Evolutionary conservation across 2,113 vertebrate species (phyloP), one percentile per base, ranked within the genome.

Genomic region (Melanocharis versteri): DNA sequence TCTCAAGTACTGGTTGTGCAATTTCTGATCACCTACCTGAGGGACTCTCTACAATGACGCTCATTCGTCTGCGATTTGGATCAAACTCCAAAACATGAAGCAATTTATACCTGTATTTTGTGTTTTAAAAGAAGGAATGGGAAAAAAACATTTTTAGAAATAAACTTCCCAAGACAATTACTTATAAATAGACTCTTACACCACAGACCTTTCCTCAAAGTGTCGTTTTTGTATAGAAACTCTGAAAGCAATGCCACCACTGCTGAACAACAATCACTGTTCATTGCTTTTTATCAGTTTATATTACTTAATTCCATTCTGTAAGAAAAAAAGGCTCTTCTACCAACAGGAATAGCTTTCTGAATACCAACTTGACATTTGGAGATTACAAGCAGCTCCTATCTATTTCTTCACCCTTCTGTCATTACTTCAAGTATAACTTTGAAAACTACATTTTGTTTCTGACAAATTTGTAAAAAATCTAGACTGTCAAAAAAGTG

Each of bases 61-160:
- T 99, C 99, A 99, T 99, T 90, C 99, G 98, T 75, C 99, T 98
- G 90, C 99, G 98, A 95, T 99, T 97, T 58, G 99, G 98, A 97
- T 99, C 99, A 91, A 99, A 99, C 97, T 99, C 99, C 77, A 99
- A 97, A 53, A 99, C 96, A 71, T 99, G 99, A 73, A 99, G 99
- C 42, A 99, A 97, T 97, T 98, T 99, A 96, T 98, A 99, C 87
- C 99, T 99, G 69, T 20, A n/a, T 88, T 94, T 94, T 83, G 24
- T 42, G 17, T 92, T 93, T 83, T 65, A 83, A 48, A 70, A 40
- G 31, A 37, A 31, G 40, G 84, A 88, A 80, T 10, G 16, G 35
- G 17, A 78, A 85, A 13, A 92, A 93, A 87, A 76, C n/a, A 20
- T 20, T 40, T 79, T 93, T 47, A 91, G 45, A 83, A 93, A 89